Evolutionary conservation across 2,797 vertebrate species (phyloP), one percentile per base, ranked within the genome.

Genomic region (Sphenodon punctatus): DNA sequence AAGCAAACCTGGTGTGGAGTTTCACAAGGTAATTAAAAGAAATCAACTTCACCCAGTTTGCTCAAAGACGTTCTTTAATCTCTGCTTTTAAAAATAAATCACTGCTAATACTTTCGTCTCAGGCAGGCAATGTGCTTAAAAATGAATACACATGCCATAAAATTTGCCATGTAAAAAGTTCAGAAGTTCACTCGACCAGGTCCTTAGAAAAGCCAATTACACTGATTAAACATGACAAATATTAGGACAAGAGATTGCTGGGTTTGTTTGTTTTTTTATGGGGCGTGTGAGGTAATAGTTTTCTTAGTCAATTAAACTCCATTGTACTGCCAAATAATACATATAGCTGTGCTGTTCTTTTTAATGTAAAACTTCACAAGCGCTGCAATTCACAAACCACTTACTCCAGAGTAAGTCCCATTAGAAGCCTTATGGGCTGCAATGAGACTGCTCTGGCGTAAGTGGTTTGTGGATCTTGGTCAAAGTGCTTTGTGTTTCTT

Each of bases 191-290:
- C 48, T 17, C 36, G 42, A 14, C 17, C 77, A 70, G 67, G 53
- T 53, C 51, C 48, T 64, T 67, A 19, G 32, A 71, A 77, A 60
- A 66, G 51, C 66, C 43, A 75, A 56, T 68, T 42, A 10, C 51
- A 66, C 71, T 80, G 41, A 66, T 85, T 79, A 75, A 65, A 80
- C 66, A 58, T 68, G 41, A 65, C 70, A 51, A 53, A 67, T 10
- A 39, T 45, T 71, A 51, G 38, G 39, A 51, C 34, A 32, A 55
- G 69, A 68, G 45, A 74, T 34, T 68, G 69, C 61, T 42, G 10
- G 59, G 42, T 43, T 67, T 63, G 25, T 73, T 68, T 56, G 12
- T 55, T 63, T 80, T 56, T 27, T 66, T 72, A 70, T 38, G 46
- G 39, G n/a, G 59, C 20, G 14, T 19, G 34, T 48, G 36, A 72